A percentile compares a stretch with the other conserved stretches of the same genome.
These are phyloP conservation scores for Scalopus aquaticus DNA, from an alignment of 2,113 vertebrate species.

Conservation along the genomic window DNA sequence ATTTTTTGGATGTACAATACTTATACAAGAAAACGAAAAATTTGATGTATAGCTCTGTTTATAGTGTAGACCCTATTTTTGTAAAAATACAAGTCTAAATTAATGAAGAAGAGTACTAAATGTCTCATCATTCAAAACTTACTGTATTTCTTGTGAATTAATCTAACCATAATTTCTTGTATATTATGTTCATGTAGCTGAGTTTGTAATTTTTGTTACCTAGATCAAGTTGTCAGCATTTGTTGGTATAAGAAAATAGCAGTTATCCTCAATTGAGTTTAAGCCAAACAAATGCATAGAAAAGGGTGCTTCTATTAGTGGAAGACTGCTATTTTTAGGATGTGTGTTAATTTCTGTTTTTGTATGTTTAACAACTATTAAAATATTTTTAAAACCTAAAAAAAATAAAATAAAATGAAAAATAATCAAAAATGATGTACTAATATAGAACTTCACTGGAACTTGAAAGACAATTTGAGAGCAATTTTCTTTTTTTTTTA, in stretches of 20 bases:
- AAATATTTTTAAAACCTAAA: slow-evolving; percentile 88
- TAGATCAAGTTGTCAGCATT: slow-evolving; percentile 87
- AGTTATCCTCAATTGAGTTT: slow-evolving; percentile 84
- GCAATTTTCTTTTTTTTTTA: slow-evolving; percentile 5
- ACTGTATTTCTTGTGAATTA: slow-evolving; percentile 87
- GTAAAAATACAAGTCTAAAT: slow-evolving; percentile 87
- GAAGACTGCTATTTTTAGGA: slow-evolving; percentile 88
- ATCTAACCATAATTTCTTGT: slow-evolving; percentile 86
- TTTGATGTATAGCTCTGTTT: slow-evolving; percentile 89
- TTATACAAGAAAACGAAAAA: slow-evolving; percentile 83
- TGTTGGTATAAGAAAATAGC: slow-evolving; percentile 83
- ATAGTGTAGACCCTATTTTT: slow-evolving; percentile 92
- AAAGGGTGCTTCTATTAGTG: slow-evolving; percentile 83
- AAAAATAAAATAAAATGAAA: not conserved
- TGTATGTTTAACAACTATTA: slow-evolving; percentile 93
- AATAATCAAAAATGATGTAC: not conserved
- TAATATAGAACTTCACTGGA: not conserved
- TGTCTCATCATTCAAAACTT: slow-evolving; percentile 77
- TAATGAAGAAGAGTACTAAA: slow-evolving; percentile 87
- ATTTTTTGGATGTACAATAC: slow-evolving; percentile 82
- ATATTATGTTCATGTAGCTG: slow-evolving; percentile 88
- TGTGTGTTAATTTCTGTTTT: slow-evolving; percentile 90
- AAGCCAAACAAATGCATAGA: slow-evolving; percentile 85
- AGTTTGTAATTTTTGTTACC: slow-evolving; percentile 87
- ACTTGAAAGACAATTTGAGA: not conserved